Percentiles rank a stretch among this genome's conserved stretches.
Evolutionary conservation across 2,888 invertebrate genomes (phyloP).

Genomic region (Stenurella melanura): DNA sequence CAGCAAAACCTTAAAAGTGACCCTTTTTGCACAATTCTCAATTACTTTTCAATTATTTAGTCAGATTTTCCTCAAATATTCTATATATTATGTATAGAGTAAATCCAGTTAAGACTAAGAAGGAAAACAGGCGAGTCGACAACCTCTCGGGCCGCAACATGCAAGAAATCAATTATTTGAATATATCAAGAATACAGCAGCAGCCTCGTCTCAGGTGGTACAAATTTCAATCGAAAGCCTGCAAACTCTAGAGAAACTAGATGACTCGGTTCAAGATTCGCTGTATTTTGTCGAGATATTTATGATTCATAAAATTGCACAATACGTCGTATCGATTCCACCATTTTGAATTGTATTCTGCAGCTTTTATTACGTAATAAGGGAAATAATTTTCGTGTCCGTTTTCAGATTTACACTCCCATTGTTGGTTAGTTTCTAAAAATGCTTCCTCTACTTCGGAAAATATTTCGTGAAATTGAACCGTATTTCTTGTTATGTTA

Average conservation of each 20-base stretch:
- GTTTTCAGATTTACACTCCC: neutral
- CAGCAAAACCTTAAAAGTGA: too few species aligned
- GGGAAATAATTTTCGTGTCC: neutral
- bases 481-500: neutral
- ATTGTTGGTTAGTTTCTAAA: neutral
- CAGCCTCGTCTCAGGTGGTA: neutral
- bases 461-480: neutral
- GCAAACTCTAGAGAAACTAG: neutral
- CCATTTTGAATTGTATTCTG: conserved; percentile 2
- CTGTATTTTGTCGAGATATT: neutral
- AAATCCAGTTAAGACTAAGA: neutral
- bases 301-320: neutral
- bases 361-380: neutral
- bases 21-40: too few species aligned
- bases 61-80: too few species aligned
- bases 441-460: neutral
- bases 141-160: neutral
- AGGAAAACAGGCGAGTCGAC: neutral
- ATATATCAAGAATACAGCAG: neutral
- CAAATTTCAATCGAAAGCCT: neutral
- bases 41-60: too few species aligned
- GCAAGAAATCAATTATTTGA: neutral
- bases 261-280: neutral
- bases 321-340: neutral
- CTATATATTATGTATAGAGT: too few species aligned